phyloP scores from a whole-genome alignment of 1,140 invertebrate genomes.

The Drosophila parvula region DNA sequence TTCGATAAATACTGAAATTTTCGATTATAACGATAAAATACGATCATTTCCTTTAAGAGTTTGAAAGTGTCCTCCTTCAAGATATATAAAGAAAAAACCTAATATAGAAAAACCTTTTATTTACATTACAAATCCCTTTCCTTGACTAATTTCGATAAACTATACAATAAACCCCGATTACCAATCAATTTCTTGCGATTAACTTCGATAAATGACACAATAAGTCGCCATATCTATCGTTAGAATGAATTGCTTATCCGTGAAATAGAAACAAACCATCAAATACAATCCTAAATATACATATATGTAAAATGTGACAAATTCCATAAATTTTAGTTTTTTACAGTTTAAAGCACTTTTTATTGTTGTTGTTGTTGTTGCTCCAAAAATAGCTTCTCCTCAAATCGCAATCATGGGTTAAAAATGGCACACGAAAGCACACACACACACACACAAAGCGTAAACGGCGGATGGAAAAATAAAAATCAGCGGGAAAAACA shows the following conservation, averaged over 20 bases:
- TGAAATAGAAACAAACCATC: neutral
- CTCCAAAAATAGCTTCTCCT: neutral
- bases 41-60: no score
- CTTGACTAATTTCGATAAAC: no score
- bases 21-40: no score
- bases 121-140: no score
- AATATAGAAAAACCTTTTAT: no score
- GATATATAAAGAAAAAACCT: no score
- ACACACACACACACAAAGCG: constrained; percentile 2
- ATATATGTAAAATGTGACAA: neutral
- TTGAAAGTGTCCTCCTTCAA: no score
- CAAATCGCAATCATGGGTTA: constrained; percentile 12
- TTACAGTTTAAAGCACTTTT: neutral
- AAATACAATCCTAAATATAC: neutral
- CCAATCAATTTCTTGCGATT: neutral
- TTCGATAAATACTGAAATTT: no score
- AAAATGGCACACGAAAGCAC: constrained; percentile 21
- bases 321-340: neutral
- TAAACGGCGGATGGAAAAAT: constrained; percentile 5
- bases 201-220: neutral
- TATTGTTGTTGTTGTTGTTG: neutral
- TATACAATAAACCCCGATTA: no score
- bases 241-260: neutral
- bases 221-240: neutral
- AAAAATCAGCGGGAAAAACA: constrained; percentile 8